Conservation (phyloP, 2,113 vertebrate species). For the Megaceryle torquata region DNA sequence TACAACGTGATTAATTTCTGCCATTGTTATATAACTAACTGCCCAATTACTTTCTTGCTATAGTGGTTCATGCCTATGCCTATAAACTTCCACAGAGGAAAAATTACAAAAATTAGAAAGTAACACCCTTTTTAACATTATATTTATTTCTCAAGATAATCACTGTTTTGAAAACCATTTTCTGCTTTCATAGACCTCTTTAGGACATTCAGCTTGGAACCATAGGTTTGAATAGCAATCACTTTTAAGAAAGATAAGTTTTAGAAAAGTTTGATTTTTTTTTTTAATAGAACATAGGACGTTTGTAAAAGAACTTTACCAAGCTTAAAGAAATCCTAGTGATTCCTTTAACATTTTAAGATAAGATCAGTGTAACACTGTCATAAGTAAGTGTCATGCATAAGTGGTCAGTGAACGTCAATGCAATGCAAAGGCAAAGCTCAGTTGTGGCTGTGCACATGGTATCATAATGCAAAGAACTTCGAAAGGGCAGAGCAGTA, state of each 20-base stretch:
- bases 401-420: constrained; percentile 8
- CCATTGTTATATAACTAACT: neutral
- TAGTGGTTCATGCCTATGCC: neutral
- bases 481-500: neutral
- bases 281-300: neutral
- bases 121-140: neutral
- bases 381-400: constrained; percentile 30
- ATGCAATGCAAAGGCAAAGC: constrained; percentile 34
- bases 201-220: neutral
- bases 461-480: constrained; percentile 3
- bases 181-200: neutral
- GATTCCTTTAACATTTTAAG: neutral
- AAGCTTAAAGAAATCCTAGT: neutral
- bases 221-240: neutral
- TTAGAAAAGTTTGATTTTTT: neutral
- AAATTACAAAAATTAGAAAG: constrained; percentile 42
- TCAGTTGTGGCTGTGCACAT: neutral
- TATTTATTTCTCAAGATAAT: constrained; percentile 18
- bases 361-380: neutral
- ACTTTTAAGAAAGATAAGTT: neutral
- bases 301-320: constrained; percentile 36
- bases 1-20: neutral
- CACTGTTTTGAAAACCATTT: neutral
- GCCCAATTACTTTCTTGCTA: constrained; percentile 53
- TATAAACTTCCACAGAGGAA: neutral